Conservation (phyloP, 2,888 invertebrate genomes). For the Leucania comma region DNA sequence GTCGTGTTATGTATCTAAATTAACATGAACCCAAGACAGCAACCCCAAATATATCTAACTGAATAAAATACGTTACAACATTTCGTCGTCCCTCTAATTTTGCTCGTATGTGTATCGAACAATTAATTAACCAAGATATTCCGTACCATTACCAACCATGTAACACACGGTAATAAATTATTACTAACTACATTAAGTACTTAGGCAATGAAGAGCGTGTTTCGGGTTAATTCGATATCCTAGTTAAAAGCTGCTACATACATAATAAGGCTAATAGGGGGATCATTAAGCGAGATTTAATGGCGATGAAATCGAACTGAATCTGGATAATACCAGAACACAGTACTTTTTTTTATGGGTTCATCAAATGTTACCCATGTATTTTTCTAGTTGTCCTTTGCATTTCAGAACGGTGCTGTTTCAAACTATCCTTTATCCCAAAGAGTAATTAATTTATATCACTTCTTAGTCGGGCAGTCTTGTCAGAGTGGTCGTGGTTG, state of each 20-base stretch:
- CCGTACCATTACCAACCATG: conserved; percentile 66
- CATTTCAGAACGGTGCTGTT: no score
- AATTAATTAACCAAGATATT: conserved; percentile 74
- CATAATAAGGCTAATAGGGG: not conserved
- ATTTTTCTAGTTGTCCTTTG: no score
- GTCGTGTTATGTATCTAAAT: not conserved
- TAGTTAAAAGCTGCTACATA: conserved; percentile 34
- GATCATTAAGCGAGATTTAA: conserved; percentile 13
- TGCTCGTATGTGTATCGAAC: conserved; percentile 60
- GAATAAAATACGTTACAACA: conserved; percentile 22
- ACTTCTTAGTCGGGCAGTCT: no score
- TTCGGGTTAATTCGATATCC: conserved; percentile 41
- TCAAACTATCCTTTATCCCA: no score
- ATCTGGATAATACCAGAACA: not conserved
- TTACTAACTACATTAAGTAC: conserved; percentile 52
- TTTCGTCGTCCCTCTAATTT: conserved; percentile 20
- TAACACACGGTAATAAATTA: conserved; percentile 63
- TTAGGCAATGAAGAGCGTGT: conserved; percentile 42
- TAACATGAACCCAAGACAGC: not conserved
- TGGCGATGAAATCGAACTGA: not conserved
- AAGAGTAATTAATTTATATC: no score
- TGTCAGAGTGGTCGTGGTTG: no score
- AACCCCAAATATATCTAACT: not conserved
- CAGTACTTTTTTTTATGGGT: no score
- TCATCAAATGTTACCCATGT: no score